Percentiles rank a stretch among this genome's conserved stretches.
Evolutionary conservation across 1,140 invertebrate species (phyloP).

Genomic region (Drosophila lini): DNA sequence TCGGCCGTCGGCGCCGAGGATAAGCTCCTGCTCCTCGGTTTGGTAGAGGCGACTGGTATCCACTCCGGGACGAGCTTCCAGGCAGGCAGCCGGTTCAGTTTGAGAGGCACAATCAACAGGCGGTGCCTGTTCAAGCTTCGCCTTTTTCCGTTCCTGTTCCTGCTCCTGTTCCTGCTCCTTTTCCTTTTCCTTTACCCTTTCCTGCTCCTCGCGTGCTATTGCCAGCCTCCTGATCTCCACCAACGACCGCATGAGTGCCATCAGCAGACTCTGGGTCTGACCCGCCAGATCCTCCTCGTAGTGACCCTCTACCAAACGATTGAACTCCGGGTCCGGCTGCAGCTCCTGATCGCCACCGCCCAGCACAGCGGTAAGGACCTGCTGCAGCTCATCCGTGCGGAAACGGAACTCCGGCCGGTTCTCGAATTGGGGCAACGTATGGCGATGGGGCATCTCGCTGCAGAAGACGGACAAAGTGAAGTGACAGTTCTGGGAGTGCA

Average conservation of each 20-base stretch:
- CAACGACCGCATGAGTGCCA: slow-evolving; percentile 52
- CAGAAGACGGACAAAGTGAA: slow-evolving; percentile 77
- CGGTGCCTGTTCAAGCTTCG: background rate
- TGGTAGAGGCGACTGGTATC: slow-evolving; percentile 25
- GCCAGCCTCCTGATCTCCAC: slow-evolving; percentile 7
- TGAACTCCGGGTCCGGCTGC: slow-evolving; percentile 1
- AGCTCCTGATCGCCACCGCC: slow-evolving; percentile 12
- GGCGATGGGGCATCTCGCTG: slow-evolving; percentile 71
- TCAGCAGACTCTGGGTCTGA: slow-evolving; percentile 52
- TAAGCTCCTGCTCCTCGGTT: slow-evolving; percentile 31
- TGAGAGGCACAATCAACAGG: slow-evolving; percentile 4
- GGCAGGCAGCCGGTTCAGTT: slow-evolving; percentile 36
- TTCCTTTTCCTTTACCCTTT: background rate
- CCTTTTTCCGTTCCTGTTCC: too few relatives aligned
- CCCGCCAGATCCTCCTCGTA: slow-evolving; percentile 39
- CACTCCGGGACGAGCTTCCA: slow-evolving; percentile 18
- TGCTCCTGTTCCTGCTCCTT: too few relatives aligned
- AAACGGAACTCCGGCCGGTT: slow-evolving; percentile 62
- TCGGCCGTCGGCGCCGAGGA: slow-evolving; percentile 21
- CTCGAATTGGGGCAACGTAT: slow-evolving; percentile 69
- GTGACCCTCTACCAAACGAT: slow-evolving; percentile 8
- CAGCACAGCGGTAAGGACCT: slow-evolving; percentile 51
- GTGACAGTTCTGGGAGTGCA: slow-evolving; percentile 77
- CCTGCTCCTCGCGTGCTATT: background rate
- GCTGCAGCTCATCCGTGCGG: slow-evolving; percentile 48